Base-by-base conservation (phyloP, 2,888 invertebrate species). In the Odontomyia ornata region DNA sequence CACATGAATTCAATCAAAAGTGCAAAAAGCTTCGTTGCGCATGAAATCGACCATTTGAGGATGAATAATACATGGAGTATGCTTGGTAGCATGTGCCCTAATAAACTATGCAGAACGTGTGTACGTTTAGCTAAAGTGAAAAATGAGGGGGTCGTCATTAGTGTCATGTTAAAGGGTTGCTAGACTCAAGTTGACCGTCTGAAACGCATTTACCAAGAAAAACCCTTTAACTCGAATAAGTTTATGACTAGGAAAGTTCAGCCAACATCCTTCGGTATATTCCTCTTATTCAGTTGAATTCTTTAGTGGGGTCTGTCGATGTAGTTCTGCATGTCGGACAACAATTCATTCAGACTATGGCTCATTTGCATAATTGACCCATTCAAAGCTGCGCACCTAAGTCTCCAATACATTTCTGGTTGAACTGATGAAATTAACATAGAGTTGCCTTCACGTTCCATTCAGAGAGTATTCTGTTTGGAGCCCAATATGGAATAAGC, bases 281-380 rank as follows among this genome's bases (percentile, higher is more conserved):
- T 27, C 65, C n/a, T 36, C 27, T 7, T 36, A 69, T 25, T 43
- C 30, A 43, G 15, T 69, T 47, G 15, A 36, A 36, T 36, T 36
- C 36, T 36, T 36, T 9, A 9, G 36, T 36, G 36, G 36, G 36
- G 36, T 36, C 9, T 36, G 23, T 69, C 30, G 69, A 69, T 30
- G 30, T n/a, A 69, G 57, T 73, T 73, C 73, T 60, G 73, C 60
- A 73, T 73, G 73, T 60, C 73, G 36, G 73, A 60, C 73, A 57
- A 52, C 73, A 57, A 73, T 73, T 73, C 73, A 73, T 73, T 73
- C 57, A 73, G 73, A 30, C 30, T 57, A 27, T 27, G 27, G 64
- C 7, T 21, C 81, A 84, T 85, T 85, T 84, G 84, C 84, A 84
- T 85, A 85, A 84, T 85, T 85, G 84, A 85, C 84, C 84, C 85